phyloP scores from a whole-genome alignment of 2,113 vertebrate species.

The Labeo catla region DNA sequence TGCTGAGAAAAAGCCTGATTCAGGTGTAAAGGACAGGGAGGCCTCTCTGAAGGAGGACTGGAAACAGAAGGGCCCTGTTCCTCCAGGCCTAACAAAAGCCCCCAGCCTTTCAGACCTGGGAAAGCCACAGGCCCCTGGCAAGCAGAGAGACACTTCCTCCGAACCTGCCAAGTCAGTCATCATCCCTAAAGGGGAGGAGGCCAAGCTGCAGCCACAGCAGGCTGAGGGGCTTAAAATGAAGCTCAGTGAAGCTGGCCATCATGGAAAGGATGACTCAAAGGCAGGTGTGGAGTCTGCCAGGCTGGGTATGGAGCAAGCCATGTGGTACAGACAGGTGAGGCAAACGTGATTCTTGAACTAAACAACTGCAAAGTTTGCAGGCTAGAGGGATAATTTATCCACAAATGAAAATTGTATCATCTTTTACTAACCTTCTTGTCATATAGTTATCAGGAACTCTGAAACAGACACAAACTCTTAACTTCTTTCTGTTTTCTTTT shows the following conservation, averaged over 20 bases:
- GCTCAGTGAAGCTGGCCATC: slow-evolving; percentile 83
- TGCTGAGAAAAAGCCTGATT: slow-evolving; percentile 88
- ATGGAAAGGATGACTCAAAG: slow-evolving; percentile 92
- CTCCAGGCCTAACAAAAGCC: slow-evolving; percentile 90
- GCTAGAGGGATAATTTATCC: background rate
- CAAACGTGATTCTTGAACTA: slow-evolving; percentile 12
- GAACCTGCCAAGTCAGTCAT: slow-evolving; percentile 89
- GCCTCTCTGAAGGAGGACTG: slow-evolving; percentile 90
- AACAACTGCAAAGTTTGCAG: background rate
- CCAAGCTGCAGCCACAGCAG: slow-evolving; percentile 85
- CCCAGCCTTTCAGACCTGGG: slow-evolving; percentile 90
- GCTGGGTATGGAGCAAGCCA: slow-evolving; percentile 89
- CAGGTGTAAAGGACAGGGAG: slow-evolving; percentile 89
- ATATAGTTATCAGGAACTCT: background rate
- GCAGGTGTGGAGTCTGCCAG: slow-evolving; percentile 83
- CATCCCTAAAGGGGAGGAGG: slow-evolving; percentile 90
- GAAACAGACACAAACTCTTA: background rate
- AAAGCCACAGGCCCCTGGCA: slow-evolving; percentile 82
- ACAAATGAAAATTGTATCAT: background rate
- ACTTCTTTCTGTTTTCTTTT: slow-evolving; percentile 77
- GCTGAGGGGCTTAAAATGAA: slow-evolving; percentile 93
- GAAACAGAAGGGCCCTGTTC: slow-evolving; percentile 91
- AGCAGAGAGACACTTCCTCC: slow-evolving; percentile 84
- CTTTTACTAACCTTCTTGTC: background rate
- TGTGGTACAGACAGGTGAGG: slow-evolving; percentile 98